Evolutionary conservation across 2,797 vertebrate genomes (phyloP).

Genomic region (Dryobates pubescens): DNA sequence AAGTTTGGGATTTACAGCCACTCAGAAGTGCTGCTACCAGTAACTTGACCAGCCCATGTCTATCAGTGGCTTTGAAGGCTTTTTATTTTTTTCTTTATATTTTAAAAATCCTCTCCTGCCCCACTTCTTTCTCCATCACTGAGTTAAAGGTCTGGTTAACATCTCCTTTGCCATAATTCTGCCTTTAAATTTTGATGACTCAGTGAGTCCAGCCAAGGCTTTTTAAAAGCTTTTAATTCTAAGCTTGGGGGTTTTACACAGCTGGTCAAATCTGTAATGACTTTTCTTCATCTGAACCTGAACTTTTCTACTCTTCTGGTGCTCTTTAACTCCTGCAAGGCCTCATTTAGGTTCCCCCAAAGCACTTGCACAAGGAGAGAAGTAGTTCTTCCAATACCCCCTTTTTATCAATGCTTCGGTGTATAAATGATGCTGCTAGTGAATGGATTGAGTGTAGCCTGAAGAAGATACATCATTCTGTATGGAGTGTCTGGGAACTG

Average conservation of each 20-base stretch:
- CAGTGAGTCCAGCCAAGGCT: slow-evolving; percentile 46
- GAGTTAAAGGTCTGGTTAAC: slow-evolving; percentile 57
- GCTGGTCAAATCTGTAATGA: slow-evolving; percentile 53
- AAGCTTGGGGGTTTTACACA: slow-evolving; percentile 53
- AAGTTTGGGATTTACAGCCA: neutral
- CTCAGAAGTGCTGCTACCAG: neutral
- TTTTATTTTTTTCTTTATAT: neutral
- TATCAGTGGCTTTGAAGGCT: neutral
- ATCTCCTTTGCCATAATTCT: slow-evolving; percentile 41
- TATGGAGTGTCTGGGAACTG: neutral
- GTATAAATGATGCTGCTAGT: neutral
- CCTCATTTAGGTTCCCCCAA: slow-evolving; percentile 10
- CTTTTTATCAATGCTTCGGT: neutral
- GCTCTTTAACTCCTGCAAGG: slow-evolving; percentile 36
- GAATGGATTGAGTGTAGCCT: neutral
- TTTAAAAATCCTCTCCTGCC: slow-evolving; percentile 18
- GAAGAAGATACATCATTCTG: neutral
- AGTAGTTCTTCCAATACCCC: neutral
- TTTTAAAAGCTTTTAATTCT: slow-evolving; percentile 67
- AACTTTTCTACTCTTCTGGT: slow-evolving; percentile 47
- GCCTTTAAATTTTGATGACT: slow-evolving; percentile 73
- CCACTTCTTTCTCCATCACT: slow-evolving; percentile 32
- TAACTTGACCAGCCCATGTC: neutral
- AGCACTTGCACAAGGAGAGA: neutral
- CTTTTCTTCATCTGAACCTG: slow-evolving; percentile 44